Evolutionary conservation across 2,113 vertebrate species (phyloP).

Genomic region (Lagopus muta): DNA sequence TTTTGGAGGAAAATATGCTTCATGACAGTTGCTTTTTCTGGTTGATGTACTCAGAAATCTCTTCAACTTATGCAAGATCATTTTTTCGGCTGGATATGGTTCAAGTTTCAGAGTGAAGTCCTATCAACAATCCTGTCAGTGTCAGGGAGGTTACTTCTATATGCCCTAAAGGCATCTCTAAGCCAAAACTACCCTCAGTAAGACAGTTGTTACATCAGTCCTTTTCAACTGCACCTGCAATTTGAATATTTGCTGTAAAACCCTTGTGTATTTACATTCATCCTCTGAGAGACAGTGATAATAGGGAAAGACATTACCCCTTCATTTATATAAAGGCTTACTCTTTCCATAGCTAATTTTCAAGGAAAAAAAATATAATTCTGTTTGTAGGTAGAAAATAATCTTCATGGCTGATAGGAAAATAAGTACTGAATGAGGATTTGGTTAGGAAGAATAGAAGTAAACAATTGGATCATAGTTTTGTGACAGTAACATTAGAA

Average conservation of each 20-base stretch:
- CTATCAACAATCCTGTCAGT: background rate
- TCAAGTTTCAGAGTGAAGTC: background rate
- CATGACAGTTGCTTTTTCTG: background rate
- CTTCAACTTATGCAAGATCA: background rate
- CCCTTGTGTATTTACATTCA: background rate
- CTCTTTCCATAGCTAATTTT: background rate
- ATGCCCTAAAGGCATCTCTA: background rate
- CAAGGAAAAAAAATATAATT: background rate
- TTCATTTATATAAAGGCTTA: background rate
- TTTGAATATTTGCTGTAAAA: background rate
- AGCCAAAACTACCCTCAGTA: background rate
- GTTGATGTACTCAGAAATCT: background rate
- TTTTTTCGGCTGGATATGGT: fast-evolving
- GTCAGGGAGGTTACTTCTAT: background rate
- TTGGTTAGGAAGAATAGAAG: background rate
- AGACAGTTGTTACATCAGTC: background rate
- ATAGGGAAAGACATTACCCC: background rate
- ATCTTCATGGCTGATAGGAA: background rate
- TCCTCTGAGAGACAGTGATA: background rate
- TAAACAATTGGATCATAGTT: background rate
- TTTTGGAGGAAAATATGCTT: background rate
- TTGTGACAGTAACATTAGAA: background rate
- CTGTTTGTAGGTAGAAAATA: background rate
- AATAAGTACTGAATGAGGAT: background rate
- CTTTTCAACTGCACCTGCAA: background rate